phyloP scores from a whole-genome alignment of 2,888 invertebrate species.

The Lasioglossum figueresi region DNA sequence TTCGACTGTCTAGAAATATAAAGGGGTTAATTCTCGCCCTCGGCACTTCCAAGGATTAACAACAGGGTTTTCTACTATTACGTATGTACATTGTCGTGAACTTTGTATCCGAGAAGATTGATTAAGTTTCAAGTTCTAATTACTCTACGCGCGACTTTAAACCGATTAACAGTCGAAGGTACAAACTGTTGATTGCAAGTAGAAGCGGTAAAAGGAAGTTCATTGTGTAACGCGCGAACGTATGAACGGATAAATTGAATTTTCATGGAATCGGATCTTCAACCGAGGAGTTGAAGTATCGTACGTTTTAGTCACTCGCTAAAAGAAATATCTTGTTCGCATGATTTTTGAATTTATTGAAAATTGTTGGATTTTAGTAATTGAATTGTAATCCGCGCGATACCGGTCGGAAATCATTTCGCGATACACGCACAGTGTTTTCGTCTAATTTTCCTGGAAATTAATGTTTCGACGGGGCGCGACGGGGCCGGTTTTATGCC shows the following conservation, averaged over 20 bases:
- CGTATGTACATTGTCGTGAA: background rate
- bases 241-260: background rate
- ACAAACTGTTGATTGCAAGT: background rate
- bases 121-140: background rate
- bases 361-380: background rate
- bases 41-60: background rate
- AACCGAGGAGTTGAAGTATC: background rate
- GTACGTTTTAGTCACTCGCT: background rate
- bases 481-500: background rate
- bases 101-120: background rate
- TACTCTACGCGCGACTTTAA: background rate
- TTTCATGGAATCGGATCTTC: background rate
- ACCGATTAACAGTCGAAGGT: background rate
- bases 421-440: background rate
- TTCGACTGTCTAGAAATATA: too few relatives aligned
- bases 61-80: background rate
- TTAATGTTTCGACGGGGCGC: too few relatives aligned
- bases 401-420: background rate
- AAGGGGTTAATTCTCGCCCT: background rate
- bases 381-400: too few relatives aligned
- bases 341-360: background rate
- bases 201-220: background rate
- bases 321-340: too few relatives aligned
- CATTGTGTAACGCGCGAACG: background rate
- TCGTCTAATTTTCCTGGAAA: background rate